phyloP scores from a whole-genome alignment of 2,797 vertebrate genomes.

The Thunnus albacares region DNA sequence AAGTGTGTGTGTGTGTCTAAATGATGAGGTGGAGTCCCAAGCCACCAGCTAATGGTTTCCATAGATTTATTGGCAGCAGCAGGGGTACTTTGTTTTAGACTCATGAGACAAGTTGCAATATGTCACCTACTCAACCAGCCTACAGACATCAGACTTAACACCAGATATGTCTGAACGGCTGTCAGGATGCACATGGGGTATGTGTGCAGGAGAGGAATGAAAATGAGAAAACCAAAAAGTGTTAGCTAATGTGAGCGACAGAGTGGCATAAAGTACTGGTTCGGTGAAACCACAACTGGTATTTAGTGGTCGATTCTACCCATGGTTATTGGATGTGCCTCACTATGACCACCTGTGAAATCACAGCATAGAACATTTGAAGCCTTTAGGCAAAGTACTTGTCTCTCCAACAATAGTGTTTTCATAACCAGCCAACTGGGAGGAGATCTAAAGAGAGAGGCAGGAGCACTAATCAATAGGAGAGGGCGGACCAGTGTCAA shows the following conservation, averaged over 20 bases:
- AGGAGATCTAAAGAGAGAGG: conserved; percentile 80
- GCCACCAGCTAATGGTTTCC: conserved; percentile 70
- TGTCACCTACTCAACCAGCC: conserved; percentile 68
- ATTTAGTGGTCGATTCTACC: conserved; percentile 38
- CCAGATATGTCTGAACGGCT: conserved; percentile 36
- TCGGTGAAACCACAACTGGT: conserved; percentile 33
- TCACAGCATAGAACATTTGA: conserved; percentile 54
- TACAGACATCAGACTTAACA: conserved; percentile 48
- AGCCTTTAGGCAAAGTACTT: conserved; percentile 73
- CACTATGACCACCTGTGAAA: conserved; percentile 72
- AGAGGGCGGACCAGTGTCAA: conserved; percentile 81
- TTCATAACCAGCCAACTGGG: conserved; percentile 83
- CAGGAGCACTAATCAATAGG: conserved; percentile 82
- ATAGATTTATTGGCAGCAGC: conserved; percentile 72
- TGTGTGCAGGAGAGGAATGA: conserved; percentile 20
- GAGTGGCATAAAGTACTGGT: conserved; percentile 15
- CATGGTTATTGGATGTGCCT: conserved; percentile 45
- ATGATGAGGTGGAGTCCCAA: conserved; percentile 68
- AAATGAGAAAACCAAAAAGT: conserved; percentile 21
- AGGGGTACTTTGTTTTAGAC: conserved; percentile 69
- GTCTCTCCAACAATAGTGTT: conserved; percentile 77
- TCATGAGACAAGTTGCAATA: conserved; percentile 65
- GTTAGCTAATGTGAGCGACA: conserved; percentile 1
- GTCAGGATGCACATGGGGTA: conserved; percentile 31
- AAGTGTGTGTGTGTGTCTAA: conserved; percentile 39